Conservation (phyloP, 2,113 vertebrate species). For the Jaculus jaculus region DNA sequence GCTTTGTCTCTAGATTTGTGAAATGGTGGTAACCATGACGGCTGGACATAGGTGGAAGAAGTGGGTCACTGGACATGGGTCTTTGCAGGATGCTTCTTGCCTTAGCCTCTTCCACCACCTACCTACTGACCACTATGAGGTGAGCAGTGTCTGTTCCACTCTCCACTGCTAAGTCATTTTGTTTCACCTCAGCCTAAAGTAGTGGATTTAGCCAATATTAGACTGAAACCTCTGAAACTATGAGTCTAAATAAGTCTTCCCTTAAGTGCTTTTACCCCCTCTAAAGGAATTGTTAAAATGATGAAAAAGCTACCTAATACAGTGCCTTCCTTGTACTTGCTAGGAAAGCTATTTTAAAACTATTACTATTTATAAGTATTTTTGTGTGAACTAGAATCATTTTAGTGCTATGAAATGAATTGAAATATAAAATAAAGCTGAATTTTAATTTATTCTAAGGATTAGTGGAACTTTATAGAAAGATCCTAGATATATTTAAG, state of each 20-base stretch:
- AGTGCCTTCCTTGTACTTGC: background rate
- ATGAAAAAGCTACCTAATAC: background rate
- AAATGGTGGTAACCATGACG: background rate
- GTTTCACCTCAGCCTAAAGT: background rate
- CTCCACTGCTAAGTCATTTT: background rate
- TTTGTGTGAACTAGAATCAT: constrained; percentile 25
- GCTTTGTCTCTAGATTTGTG: background rate
- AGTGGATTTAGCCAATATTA: background rate
- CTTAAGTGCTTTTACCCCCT: background rate
- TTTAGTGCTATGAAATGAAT: background rate
- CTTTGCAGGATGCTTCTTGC: background rate
- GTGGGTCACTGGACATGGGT: background rate
- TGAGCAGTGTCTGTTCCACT: background rate
- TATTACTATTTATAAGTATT: constrained; percentile 7
- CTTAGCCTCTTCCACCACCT: background rate
- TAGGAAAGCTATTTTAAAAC: constrained; percentile 17
- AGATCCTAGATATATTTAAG: background rate
- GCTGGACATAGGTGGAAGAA: background rate
- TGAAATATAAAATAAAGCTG: constrained; percentile 28
- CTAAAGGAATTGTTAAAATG: background rate
- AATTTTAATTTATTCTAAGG: background rate
- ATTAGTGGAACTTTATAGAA: background rate
- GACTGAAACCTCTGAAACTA: background rate
- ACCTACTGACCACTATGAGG: background rate
- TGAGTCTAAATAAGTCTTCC: background rate